Conservation (phyloP, 1,140 invertebrate genomes). For the Solenopsis fugax region DNA sequence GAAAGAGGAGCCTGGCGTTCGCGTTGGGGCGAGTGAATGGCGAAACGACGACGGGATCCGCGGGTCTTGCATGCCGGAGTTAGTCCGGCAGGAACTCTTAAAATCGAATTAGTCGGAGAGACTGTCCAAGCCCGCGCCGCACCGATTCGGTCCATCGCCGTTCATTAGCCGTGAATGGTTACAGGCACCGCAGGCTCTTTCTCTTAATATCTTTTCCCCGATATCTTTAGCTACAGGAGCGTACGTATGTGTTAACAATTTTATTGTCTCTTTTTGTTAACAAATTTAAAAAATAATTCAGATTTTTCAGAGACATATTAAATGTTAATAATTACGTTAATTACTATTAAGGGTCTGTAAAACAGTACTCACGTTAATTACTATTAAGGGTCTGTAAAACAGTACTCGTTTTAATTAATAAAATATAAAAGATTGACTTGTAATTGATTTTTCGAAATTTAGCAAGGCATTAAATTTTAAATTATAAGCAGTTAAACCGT, state of each 20-base stretch:
- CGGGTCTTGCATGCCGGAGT: conserved; percentile 2
- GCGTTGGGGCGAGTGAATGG: conserved; percentile 22
- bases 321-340: too few species aligned
- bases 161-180: conserved; percentile 41
- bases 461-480: neutral
- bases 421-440: neutral
- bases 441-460: neutral
- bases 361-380: too few species aligned
- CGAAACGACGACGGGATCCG: conserved; percentile 42
- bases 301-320: too few species aligned
- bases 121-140: neutral
- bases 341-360: too few species aligned
- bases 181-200: neutral
- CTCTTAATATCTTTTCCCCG: neutral
- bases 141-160: neutral
- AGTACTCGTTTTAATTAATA: neutral
- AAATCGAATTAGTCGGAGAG: conserved; percentile 46
- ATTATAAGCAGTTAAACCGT: neutral
- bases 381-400: neutral
- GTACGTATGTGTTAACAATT: neutral
- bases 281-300: too few species aligned
- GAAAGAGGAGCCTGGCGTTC: conserved; percentile 37
- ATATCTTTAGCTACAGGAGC: neutral
- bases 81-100: conserved; percentile 27
- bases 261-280: neutral